Evolutionary conservation across 2,888 invertebrate genomes (phyloP).

Genomic region (Malacosoma neustria): DNA sequence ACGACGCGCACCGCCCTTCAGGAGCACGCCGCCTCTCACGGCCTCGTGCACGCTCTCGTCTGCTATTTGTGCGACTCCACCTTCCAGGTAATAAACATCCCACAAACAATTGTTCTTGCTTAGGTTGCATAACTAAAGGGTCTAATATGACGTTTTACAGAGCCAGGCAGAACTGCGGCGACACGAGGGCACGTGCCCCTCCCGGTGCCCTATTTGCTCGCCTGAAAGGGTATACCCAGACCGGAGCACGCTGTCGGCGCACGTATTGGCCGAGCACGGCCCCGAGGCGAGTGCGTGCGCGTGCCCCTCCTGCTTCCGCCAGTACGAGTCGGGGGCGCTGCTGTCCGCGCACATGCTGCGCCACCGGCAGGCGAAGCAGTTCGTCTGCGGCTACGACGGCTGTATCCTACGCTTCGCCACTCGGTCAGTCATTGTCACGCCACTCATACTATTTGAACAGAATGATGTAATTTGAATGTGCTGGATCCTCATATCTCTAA

Average conservation of each 20-base stretch:
- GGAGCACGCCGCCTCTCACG: constrained; percentile 25
- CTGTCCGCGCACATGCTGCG: constrained; percentile 41
- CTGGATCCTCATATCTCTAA: too few species aligned
- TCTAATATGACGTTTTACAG: too few species aligned
- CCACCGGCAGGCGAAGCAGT: constrained; percentile 46
- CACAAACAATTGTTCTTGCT: too few species aligned
- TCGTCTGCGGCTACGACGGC: constrained; percentile 57
- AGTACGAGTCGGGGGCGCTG: constrained; percentile 20
- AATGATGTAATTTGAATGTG: too few species aligned
- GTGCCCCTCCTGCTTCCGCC: constrained; percentile 38
- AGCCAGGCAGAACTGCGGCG: constrained; percentile 22
- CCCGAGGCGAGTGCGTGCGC: constrained; percentile 12
- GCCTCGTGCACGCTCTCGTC: constrained; percentile 11
- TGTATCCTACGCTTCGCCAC: constrained; percentile 56
- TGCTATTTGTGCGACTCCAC: constrained; percentile 37
- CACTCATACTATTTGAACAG: too few species aligned
- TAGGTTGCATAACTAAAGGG: too few species aligned
- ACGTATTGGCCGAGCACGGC: constrained; percentile 22
- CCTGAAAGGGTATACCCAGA: constrained; percentile 8
- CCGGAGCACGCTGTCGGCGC: constrained; percentile 22
- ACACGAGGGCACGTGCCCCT: constrained; percentile 24
- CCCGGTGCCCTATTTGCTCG: constrained; percentile 17
- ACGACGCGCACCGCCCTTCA: constrained; percentile 24
- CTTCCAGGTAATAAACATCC: constrained; percentile 21
- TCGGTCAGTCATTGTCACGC: constrained; percentile 21